Percentiles rank a stretch among this genome's conserved stretches.
phyloP scores from a whole-genome alignment of 1,140 invertebrate species.

The Brachionus calyciflorus region DNA sequence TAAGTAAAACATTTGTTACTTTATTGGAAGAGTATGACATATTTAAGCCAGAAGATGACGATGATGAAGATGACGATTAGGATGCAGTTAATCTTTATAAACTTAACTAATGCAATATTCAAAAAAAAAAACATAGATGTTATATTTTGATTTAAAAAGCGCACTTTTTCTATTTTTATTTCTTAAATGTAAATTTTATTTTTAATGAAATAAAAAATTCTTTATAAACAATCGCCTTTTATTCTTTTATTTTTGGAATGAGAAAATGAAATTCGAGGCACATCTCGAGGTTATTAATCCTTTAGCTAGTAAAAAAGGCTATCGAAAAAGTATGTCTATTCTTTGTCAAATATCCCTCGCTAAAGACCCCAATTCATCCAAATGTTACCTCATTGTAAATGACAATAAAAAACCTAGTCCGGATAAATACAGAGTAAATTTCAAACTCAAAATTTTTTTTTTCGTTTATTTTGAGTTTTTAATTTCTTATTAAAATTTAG shows the following conservation, averaged over 20 bases:
- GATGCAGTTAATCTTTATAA: not conserved
- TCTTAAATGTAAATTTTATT: not conserved
- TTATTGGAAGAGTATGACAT: slow-evolving; percentile 40
- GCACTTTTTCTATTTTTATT: not conserved
- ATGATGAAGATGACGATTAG: slow-evolving; percentile 41
- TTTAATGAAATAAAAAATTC: too few species aligned
- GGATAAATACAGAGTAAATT: slow-evolving; percentile 33
- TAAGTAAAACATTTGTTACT: slow-evolving; percentile 1
- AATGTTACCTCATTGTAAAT: slow-evolving; percentile 27
- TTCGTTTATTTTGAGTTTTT: not conserved
- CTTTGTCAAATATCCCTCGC: slow-evolving; percentile 10
- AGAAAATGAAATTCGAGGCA: slow-evolving; percentile 43
- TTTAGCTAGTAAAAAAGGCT: slow-evolving; percentile 21
- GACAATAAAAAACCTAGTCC: slow-evolving; percentile 24
- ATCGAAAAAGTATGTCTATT: slow-evolving; percentile 13
- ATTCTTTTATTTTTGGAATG: not conserved
- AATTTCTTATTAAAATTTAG: too few species aligned
- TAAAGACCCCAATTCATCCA: slow-evolving; percentile 9
- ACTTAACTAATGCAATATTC: slow-evolving; percentile 31
- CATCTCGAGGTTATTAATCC: slow-evolving; percentile 33
- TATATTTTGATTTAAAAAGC: not conserved
- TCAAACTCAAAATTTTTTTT: not conserved
- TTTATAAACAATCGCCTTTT: not conserved
- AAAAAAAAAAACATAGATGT: not conserved
- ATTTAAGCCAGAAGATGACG: slow-evolving; percentile 46